These are phyloP conservation scores for Smittia aterrima DNA, from an alignment of 2,888 invertebrate genomes.

Conservation along the genomic window DNA sequence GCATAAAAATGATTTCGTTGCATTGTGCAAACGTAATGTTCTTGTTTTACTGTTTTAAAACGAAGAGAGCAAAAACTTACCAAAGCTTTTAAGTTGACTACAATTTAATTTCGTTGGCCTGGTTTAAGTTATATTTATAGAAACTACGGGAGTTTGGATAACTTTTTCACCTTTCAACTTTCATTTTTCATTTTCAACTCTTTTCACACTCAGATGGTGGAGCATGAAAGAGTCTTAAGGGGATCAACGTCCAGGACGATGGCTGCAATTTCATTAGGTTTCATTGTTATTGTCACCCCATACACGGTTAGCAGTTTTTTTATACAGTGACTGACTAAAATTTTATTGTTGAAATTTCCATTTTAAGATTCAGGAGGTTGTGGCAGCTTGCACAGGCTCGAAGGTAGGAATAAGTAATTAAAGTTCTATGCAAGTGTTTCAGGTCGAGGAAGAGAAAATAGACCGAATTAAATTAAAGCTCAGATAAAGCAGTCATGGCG, in stretches of 20 bases:
- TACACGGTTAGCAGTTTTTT: slow-evolving; percentile 59
- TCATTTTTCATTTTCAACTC: background rate
- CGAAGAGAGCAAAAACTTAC: too few relatives aligned
- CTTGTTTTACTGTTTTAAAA: too few relatives aligned
- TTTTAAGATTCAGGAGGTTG: slow-evolving; percentile 78
- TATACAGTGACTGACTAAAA: background rate
- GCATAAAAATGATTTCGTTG: too few relatives aligned
- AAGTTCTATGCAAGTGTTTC: background rate
- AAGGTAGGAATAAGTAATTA: slow-evolving; percentile 59
- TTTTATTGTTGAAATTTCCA: slow-evolving; percentile 4
- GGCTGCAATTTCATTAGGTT: slow-evolving; percentile 88
- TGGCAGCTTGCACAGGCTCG: slow-evolving; percentile 84
- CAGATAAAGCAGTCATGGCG: background rate
- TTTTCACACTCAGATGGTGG: slow-evolving; percentile 54
- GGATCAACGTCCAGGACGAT: slow-evolving; percentile 81
- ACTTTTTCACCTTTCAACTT: slow-evolving; percentile 3
- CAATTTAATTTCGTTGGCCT: too few relatives aligned
- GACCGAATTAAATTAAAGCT: background rate
- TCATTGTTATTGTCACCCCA: slow-evolving; percentile 87
- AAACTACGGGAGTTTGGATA: background rate
- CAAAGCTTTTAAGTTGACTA: too few relatives aligned
- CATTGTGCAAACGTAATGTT: too few relatives aligned
- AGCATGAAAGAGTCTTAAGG: slow-evolving; percentile 65
- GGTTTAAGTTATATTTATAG: too few relatives aligned
- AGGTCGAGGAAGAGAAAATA: background rate